These are phyloP conservation scores for Bostrychus sinensis DNA, from an alignment of 2,113 vertebrate genomes.

Conservation along the genomic window DNA sequence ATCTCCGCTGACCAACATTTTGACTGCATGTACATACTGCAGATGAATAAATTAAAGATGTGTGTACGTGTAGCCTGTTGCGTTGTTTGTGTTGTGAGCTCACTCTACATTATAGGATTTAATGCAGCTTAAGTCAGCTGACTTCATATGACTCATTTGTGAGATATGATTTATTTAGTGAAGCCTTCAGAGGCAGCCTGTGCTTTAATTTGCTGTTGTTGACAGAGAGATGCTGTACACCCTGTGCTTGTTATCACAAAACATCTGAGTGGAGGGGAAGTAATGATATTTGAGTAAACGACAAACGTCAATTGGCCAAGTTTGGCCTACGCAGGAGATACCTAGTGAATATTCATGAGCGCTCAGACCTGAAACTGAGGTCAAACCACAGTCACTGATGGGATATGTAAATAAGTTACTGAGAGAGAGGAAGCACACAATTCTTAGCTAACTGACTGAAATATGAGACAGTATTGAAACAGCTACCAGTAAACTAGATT, in stretches of 20 bases:
- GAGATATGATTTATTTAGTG: constrained; percentile 42
- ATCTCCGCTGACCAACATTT: constrained; percentile 10
- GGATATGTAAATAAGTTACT: neutral
- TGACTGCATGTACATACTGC: neutral
- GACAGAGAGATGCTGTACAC: constrained; percentile 50
- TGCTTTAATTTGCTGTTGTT: constrained; percentile 28
- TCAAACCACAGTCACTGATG: neutral
- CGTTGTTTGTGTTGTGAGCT: constrained; percentile 5
- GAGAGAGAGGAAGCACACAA: neutral
- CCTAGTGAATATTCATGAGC: constrained; percentile 43
- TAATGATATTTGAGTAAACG: constrained; percentile 66
- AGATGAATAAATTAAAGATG: constrained; percentile 10
- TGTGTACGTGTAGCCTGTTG: neutral
- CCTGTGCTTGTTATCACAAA: constrained; percentile 49
- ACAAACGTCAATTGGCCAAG: constrained; percentile 15
- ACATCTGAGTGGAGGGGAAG: constrained; percentile 31
- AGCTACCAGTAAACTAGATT: no score
- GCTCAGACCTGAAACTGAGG: constrained; percentile 14
- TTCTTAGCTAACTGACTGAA: no score
- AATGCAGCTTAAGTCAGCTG: constrained; percentile 16
- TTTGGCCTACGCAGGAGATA: constrained; percentile 25
- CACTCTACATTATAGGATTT: neutral
- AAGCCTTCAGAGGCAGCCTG: constrained; percentile 16
- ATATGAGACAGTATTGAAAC: no score
- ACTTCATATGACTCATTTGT: constrained; percentile 56